Percentiles rank a stretch among this genome's conserved stretches.
Evolutionary conservation across 2,797 vertebrate genomes (phyloP).

Genomic region (Apogon hyalosoma): DNA sequence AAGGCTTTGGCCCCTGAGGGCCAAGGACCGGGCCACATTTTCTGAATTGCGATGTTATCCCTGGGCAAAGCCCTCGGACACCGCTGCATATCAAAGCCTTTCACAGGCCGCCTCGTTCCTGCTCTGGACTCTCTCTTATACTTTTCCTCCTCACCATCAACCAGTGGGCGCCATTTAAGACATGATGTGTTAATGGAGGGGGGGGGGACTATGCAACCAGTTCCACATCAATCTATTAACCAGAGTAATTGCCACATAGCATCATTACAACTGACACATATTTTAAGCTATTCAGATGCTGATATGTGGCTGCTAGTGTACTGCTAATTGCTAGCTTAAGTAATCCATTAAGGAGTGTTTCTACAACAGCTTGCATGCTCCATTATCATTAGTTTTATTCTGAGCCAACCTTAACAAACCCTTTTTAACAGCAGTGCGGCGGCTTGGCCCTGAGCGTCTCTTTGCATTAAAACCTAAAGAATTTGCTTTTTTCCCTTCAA

Average conservation of each 20-base stretch:
- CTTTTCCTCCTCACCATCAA: background rate
- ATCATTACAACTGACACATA: conserved; percentile 64
- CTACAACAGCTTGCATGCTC: conserved; percentile 73
- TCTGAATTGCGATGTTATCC: conserved; percentile 84
- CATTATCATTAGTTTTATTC: conserved; percentile 80
- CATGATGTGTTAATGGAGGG: background rate
- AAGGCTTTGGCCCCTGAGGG: conserved; percentile 81
- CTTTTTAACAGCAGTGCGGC: conserved; percentile 52
- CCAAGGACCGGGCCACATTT: conserved; percentile 82
- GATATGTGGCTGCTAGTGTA: conserved; percentile 70
- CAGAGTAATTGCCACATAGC: conserved; percentile 51
- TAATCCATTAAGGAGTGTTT: conserved; percentile 78
- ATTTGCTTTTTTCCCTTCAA: conserved; percentile 57
- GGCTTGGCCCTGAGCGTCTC: conserved; percentile 66
- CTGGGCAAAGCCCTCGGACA: conserved; percentile 62
- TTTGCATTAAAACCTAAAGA: conserved; percentile 88
- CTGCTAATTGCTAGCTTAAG: conserved; percentile 78
- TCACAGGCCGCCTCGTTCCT: conserved; percentile 50
- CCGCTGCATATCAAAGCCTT: conserved; percentile 75
- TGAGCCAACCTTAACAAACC: conserved; percentile 73
- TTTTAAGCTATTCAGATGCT: conserved; percentile 64
- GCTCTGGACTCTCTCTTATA: conserved; percentile 29
- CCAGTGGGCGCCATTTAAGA: background rate
- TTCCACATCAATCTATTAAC: conserved; percentile 56
- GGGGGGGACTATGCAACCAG: conserved; percentile 4